Percentiles rank a stretch among this genome's conserved stretches.
These are phyloP conservation scores for Drosophila meridiana DNA, from an alignment of 2,888 invertebrate genomes.

Conservation along the genomic window DNA sequence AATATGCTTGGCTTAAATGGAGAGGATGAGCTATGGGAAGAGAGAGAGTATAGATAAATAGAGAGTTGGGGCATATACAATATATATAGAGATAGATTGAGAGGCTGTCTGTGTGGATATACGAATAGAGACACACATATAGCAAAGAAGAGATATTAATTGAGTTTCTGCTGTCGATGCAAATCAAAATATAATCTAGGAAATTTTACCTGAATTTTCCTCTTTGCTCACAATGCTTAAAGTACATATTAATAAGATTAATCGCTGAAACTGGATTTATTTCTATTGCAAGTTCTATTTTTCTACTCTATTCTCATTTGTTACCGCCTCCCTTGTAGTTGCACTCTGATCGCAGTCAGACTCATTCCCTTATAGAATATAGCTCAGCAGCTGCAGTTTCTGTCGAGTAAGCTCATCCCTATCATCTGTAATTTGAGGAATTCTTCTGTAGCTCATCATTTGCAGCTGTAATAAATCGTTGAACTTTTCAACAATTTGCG, in stretches of 20 bases:
- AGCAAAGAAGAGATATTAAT: neutral
- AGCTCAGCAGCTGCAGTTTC: neutral
- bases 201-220: too few species aligned
- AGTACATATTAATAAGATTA: too few species aligned
- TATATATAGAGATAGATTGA: neutral
- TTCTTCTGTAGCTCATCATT: neutral
- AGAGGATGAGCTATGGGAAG: too few species aligned
- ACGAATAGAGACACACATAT: neutral
- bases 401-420: too few species aligned
- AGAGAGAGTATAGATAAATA: too few species aligned
- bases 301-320: too few species aligned
- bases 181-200: neutral
- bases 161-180: neutral
- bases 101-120: neutral
- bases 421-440: neutral
- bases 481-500: neutral
- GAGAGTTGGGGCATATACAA: too few species aligned
- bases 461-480: neutral
- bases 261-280: too few species aligned
- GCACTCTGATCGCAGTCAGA: neutral
- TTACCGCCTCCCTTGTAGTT: neutral
- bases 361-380: neutral
- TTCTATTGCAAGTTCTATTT: too few species aligned
- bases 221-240: too few species aligned
- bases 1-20: neutral